phyloP scores from a whole-genome alignment of 1,140 invertebrate genomes.

The Panonychus citri region DNA sequence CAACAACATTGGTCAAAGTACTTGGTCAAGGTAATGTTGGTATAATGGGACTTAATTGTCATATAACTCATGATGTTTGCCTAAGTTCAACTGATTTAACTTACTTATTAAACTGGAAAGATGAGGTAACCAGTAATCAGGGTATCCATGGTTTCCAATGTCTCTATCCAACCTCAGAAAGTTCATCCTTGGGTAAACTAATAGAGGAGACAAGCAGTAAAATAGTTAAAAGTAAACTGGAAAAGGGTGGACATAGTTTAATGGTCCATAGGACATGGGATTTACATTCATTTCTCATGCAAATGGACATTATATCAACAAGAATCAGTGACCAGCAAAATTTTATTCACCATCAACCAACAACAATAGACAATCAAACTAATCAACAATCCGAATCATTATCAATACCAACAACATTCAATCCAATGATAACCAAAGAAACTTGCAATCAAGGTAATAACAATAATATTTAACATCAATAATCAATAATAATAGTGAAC shows the following conservation, averaged over 20 bases:
- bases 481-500: too few relatives aligned
- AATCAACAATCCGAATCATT: too few relatives aligned
- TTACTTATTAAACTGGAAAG: slow-evolving; percentile 19
- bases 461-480: too few relatives aligned
- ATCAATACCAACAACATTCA: too few relatives aligned
- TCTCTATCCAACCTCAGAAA: background rate
- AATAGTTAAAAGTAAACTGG: background rate
- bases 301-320: background rate
- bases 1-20: slow-evolving; percentile 5
- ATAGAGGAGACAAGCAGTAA: background rate
- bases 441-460: too few relatives aligned
- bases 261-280: slow-evolving; percentile 10
- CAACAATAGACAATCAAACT: too few relatives aligned
- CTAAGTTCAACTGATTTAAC: slow-evolving; percentile 19
- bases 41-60: slow-evolving; percentile 19
- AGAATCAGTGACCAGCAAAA: too few relatives aligned
- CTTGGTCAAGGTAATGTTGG: slow-evolving; percentile 10
- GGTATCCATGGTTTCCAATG: slow-evolving; percentile 10
- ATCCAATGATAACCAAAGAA: too few relatives aligned
- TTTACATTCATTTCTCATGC: slow-evolving; percentile 9
- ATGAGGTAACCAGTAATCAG: slow-evolving; percentile 16
- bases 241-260: background rate
- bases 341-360: too few relatives aligned
- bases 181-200: background rate
- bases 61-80: slow-evolving; percentile 17